Evolutionary conservation across 2,888 invertebrate genomes (phyloP).

Genomic region (Salpingus planirostris): DNA sequence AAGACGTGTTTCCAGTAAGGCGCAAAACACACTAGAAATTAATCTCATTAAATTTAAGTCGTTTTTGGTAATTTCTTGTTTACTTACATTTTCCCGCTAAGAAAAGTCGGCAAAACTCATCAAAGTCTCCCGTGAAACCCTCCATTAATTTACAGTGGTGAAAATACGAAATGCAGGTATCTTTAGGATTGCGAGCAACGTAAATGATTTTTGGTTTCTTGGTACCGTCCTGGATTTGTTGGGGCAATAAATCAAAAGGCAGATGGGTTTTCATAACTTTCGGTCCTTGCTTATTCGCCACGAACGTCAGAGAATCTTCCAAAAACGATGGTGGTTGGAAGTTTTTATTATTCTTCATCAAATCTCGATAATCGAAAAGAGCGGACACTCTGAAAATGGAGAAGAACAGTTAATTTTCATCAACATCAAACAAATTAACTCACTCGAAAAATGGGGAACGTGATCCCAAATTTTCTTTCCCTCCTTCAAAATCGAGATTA

Average conservation of each 20-base stretch:
- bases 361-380: slow-evolving; percentile 1
- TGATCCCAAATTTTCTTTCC: slow-evolving; percentile 43
- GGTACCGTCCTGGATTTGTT: slow-evolving; percentile 35
- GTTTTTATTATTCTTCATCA: not conserved
- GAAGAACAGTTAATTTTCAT: slow-evolving; percentile 1
- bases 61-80: too few species aligned
- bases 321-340: not conserved
- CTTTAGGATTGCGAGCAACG: slow-evolving; percentile 63
- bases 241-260: slow-evolving; percentile 52
- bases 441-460: slow-evolving; percentile 67
- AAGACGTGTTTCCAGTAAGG: slow-evolving; percentile 34
- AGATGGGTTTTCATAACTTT: slow-evolving; percentile 58
- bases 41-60: too few species aligned
- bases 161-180: slow-evolving; percentile 61
- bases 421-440: too few species aligned
- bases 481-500: slow-evolving; percentile 52
- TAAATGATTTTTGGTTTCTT: slow-evolving; percentile 53
- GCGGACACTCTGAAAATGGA: slow-evolving; percentile 22
- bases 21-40: slow-evolving; percentile 27
- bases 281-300: slow-evolving; percentile 18
- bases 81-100: slow-evolving; percentile 46
- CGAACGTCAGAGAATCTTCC: slow-evolving; percentile 24
- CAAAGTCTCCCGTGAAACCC: slow-evolving; percentile 46
- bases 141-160: slow-evolving; percentile 55
- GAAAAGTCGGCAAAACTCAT: slow-evolving; percentile 53